Conservation (phyloP, 2,888 invertebrate genomes). For the Diloba caeruleocephala region DNA sequence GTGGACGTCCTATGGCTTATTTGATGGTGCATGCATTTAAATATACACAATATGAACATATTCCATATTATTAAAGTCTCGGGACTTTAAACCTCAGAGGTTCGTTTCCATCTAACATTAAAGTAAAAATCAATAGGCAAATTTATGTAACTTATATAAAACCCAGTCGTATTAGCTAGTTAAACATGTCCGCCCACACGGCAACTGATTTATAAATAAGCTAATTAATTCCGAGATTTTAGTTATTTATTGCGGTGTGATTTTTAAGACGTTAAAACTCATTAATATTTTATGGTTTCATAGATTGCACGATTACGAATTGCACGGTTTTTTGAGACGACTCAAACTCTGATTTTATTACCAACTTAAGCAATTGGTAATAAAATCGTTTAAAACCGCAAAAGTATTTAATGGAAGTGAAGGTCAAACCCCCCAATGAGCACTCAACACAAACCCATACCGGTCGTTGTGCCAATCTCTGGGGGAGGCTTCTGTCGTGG, state of each 20-base stretch:
- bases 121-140: conserved; percentile 13
- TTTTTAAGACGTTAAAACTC: conserved; percentile 28
- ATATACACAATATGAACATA: too few relatives aligned
- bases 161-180: conserved; percentile 19
- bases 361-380: too few relatives aligned
- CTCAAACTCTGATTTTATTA: too few relatives aligned
- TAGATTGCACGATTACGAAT: conserved; percentile 4
- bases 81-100: background rate
- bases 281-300: conserved; percentile 25
- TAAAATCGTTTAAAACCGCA: too few relatives aligned
- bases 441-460: too few relatives aligned
- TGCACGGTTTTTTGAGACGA: background rate
- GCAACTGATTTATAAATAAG: conserved; percentile 43
- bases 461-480: too few relatives aligned
- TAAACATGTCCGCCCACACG: conserved; percentile 51
- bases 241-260: conserved; percentile 43
- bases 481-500: too few relatives aligned
- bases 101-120: conserved; percentile 2
- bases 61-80: background rate
- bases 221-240: conserved; percentile 40
- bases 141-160: conserved; percentile 26
- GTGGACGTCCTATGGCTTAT: too few relatives aligned
- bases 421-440: too few relatives aligned
- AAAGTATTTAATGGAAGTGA: too few relatives aligned
- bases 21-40: too few relatives aligned